Base-by-base conservation (phyloP, 2,888 invertebrate species). In the Parthenolecanium corni region DNA sequence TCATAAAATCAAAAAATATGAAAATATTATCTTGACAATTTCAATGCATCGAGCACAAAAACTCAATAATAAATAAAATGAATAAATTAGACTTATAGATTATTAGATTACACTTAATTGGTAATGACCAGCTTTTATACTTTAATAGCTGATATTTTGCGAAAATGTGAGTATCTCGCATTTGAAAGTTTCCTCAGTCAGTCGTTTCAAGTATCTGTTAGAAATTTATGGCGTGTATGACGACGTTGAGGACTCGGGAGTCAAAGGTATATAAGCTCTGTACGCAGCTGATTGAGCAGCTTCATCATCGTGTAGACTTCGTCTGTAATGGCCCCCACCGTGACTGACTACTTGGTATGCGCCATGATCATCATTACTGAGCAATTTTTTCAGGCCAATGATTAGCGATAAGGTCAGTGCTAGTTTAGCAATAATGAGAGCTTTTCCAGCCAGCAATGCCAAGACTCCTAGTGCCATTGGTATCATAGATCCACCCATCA, bases 381-480 rank as follows among this genome's bases (percentile, higher is more conserved):
- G 80, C 31, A 90, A 79, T 70, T 89, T 89, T 78, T 89, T 89
- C 73, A 90, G 76, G 2, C 89, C 89, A 68, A 89, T 86, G 69
- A 89, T 89, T 68, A 84, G 86, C 65, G 89, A 88, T 54, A 89
- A 75, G 0, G 89, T 87, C 61, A 89, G 74, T 0, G 89, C 89
- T 68, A 89, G 74, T 72, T 89, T 89, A 67, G 88, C 87, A 52
- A 89, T 85, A 69, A 89, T 89, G 67, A 89, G 74, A 46, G 89
- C 89, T 74, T 90, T 90, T 68, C 89, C 89, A 47, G 89, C 89
- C 62, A 89, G 73, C 56, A 90, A 78, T 20, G 89, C 88, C 24
- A 90, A 73, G 9, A 87, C 88, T 64, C 89, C 89, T 65, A 89
- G 82, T 2, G 89, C 89, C 58, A 90, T 75, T 4, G 89, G 89